Evolutionary conservation across 1,140 invertebrate species (phyloP), one percentile per base, ranked within the genome.

Genomic region (Armadillidium nasatum): DNA sequence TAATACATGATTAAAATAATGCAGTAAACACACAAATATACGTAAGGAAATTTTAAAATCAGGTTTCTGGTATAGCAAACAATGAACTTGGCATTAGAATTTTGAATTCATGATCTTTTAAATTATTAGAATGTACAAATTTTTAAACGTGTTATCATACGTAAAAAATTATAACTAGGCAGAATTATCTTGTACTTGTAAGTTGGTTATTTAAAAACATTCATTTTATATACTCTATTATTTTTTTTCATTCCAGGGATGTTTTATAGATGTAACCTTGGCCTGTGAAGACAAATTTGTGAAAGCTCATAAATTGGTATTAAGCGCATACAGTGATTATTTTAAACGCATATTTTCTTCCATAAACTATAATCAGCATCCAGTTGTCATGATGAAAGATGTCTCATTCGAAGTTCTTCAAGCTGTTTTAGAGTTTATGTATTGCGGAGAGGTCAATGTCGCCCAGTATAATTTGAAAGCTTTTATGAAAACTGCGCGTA

Each of bases 391-490:
- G 44, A 60, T 74, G 73, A 43, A 45, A 15, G 73, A 74, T 44
- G 73, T 74, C 0, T 44, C 54, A 33, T 43, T n/a, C 11, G 15
- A 46, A 3, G 23, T 67, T 68, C 33, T 74, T 60, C 15, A n/a
- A 33, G 33, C 45, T 0, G 22, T 74, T 60, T 68, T 74, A 9
- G 44, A 74, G 11, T 74, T 74, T 19, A 74, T 74, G 73, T 74
- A 74, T 13, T 68, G 45, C 4, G 73, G 73, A 23, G 46, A 74
- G 73, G 46, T 74, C 0, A 74, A 74, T 43, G 73, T 74, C 15
- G 44, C 44, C 15, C 73, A 74, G n/a, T 60, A 74, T 33, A 33
- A 74, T 33, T 19, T 74, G 50, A 22, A 60, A 7, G 19, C 44
- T 60, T 74, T 74, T 19, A 60, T 74, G 23, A 46, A 60, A 43